phyloP scores from a whole-genome alignment of 2,888 invertebrate genomes.

The Neoascia interrupta region DNA sequence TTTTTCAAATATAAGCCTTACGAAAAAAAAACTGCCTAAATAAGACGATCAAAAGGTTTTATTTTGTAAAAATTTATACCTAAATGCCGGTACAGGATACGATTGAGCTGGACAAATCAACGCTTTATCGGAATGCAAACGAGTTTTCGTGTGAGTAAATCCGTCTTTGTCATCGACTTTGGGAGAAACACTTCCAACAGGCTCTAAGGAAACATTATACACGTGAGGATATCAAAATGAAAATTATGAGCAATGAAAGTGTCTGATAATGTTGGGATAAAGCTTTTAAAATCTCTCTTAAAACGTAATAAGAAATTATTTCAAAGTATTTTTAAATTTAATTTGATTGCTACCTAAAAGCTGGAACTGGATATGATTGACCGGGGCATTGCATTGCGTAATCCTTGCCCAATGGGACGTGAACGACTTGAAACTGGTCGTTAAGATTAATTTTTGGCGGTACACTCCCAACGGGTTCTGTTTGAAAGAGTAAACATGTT shows the following conservation, averaged over 20 bases:
- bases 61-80: no score
- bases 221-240: no score
- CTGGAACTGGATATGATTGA: slow-evolving; percentile 88
- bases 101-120: slow-evolving; percentile 86
- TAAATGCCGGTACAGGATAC: slow-evolving; percentile 76
- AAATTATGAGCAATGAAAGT: background rate
- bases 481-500: slow-evolving; percentile 26
- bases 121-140: slow-evolving; percentile 79
- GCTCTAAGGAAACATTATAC: no score
- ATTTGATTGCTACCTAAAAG: slow-evolving; percentile 82
- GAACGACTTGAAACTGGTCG: slow-evolving; percentile 78
- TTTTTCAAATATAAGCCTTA: background rate
- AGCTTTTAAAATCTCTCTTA: no score
- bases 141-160: slow-evolving; percentile 75
- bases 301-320: background rate
- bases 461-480: slow-evolving; percentile 81
- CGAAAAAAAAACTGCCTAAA: slow-evolving; percentile 82
- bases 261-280: slow-evolving; percentile 70
- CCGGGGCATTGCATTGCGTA: slow-evolving; percentile 87
- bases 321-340: background rate
- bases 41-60: no score
- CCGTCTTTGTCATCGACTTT: slow-evolving; percentile 87
- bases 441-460: slow-evolving; percentile 83
- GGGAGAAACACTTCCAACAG: slow-evolving; percentile 81
- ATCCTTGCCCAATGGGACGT: slow-evolving; percentile 80